Base-by-base conservation (phyloP, 1,140 invertebrate genomes). In the Orius insidiosus region DNA sequence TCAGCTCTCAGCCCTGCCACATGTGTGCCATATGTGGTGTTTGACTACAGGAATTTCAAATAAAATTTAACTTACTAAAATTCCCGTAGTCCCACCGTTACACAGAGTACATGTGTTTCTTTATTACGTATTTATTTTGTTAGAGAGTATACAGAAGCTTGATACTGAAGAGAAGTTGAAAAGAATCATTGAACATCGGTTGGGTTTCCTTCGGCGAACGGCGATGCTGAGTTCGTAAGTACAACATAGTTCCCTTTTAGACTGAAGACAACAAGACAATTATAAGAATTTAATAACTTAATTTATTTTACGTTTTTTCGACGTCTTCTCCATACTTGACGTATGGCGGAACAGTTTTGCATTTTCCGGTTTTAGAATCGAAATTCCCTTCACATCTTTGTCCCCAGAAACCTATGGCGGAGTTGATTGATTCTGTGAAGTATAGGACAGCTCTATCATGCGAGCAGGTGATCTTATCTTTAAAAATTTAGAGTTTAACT, bases 361-460 rank as follows among this genome's bases (percentile, higher is more conserved):
- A 84, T 2, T 72, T 60, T 0, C 74, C 73, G 1, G 78, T 48
- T 2, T 81, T 57, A 51, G 79, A 76, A 0, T 65, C 51, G 1
- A 78, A 56, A 63, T 75, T 78, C 7, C 70, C 72, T 15, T 62
- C 54, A 55, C 82, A 86, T 0, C 68, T 68, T 56, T 69, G 78
- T 0, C 72, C 77, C 63, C 74, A 80, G 56, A 88, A 87, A 1
- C 83, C 85, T 1, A 63, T 36, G 1, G 16, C 10, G 0, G 68
- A 65, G 38, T 67, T 74, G 18, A 87, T 77, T 0, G 82, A 85
- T 57, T 86, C 82, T 0, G 75, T 75, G 52, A 73, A 88, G 49
- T 80, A 81, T 4, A 61, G 52, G 0, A 75, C 71, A 0, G 80
- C 72, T 48, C 79, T 61, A 19, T 71, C 68, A 54, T 84, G 80